Evolutionary conservation across 2,797 vertebrate species (phyloP), one percentile per base, ranked within the genome.

Genomic region (Acestrorhynchus altus): DNA sequence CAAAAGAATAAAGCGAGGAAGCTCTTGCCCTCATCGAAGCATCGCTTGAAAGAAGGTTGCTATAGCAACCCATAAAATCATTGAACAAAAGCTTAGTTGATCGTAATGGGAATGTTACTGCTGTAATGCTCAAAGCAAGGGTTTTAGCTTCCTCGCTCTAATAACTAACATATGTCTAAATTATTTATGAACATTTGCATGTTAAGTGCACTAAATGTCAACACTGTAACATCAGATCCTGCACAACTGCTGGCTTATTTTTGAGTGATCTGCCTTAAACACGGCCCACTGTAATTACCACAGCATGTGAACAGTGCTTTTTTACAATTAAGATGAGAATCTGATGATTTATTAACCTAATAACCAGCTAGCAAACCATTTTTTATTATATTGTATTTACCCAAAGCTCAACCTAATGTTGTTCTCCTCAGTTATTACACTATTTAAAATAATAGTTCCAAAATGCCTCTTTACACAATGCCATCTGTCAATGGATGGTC

Each of bases 11-110:
- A 80, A 79, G 42, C 1, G 47, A 81, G 60, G 42, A 80, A 54
- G 28, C 59, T 78, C 68, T 81, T 42, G 47, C 57, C 26, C 74
- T 40, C 15, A 0, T 74, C 77, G 74, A 22, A 60, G 66, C 44
- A 81, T 74, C 54, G 54, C 49, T 81, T 79, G 28, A 79, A 77
- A 77, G 24, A 65, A 70, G 15, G 80, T 82, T 84, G 74, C 80
- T 44, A 82, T 77, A 66, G 80, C 77, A 84, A 84, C 79, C 24
- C 56, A 39, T 69, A n/a, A 54, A 78, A 78, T 72, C 20, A 49
- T 66, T 49, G 69, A 64, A 52, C 31, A 16, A 20, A 18, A 40
- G 47, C n/a, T 26, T 26, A 26, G 28, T 5, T 59, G 24, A 28
- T 78, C 49, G 16, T 65, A 65, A 65, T 54, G 9, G 24, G 40